These are phyloP conservation scores for Tenthredo scrophulariae DNA, from an alignment of 2,888 invertebrate species.

Conservation along the genomic window DNA sequence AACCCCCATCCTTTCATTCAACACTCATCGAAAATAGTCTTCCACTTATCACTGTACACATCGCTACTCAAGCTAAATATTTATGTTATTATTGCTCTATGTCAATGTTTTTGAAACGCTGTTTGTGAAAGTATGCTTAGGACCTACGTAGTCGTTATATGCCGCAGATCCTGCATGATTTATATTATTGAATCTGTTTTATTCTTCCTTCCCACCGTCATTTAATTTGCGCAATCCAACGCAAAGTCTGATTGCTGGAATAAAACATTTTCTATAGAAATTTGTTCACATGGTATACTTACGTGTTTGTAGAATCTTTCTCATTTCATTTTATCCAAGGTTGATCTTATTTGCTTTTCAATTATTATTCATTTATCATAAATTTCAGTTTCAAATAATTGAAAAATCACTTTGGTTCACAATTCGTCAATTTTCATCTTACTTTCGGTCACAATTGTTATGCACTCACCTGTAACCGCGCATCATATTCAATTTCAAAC, in stretches of 20 bases:
- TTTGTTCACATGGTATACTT: background rate
- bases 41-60: background rate
- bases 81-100: conserved; percentile 1
- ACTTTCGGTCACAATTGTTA: background rate
- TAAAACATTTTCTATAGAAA: background rate
- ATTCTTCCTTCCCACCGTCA: background rate
- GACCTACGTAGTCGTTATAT: conserved; percentile 12
- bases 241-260: background rate
- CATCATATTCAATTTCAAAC: background rate
- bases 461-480: background rate
- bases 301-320: background rate
- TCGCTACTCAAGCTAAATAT: background rate
- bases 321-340: background rate
- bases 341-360: background rate
- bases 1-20: conserved; percentile 39
- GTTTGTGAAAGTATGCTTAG: conserved; percentile 33
- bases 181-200: background rate
- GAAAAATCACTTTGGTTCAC: background rate
- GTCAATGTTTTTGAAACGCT: conserved; percentile 29
- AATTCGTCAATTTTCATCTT: background rate
- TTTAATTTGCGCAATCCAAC: background rate
- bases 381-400: background rate
- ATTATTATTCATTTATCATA: background rate
- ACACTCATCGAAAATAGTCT: conserved; percentile 29
- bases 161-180: background rate